Conservation (phyloP, 2,888 invertebrate species). For the Gnatocerus cornutus region DNA sequence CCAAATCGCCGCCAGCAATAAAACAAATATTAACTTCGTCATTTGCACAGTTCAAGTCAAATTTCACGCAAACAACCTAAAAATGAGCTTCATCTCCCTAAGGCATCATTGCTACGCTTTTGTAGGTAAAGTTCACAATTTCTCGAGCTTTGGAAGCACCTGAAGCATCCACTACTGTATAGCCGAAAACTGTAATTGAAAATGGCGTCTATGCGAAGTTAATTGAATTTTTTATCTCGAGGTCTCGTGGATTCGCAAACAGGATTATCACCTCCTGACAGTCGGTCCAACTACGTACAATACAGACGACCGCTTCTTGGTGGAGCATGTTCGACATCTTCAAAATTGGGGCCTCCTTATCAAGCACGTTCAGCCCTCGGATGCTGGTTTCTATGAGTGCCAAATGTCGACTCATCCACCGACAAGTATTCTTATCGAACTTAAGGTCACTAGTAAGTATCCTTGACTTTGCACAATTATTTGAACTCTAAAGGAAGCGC, state of each 20-base stretch:
- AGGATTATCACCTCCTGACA: conserved; percentile 80
- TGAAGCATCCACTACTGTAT: conserved; percentile 9
- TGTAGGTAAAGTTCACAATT: conserved; percentile 9
- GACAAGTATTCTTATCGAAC: conserved; percentile 82
- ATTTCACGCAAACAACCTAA: conserved; percentile 31
- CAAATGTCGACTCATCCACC: conserved; percentile 89
- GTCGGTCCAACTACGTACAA: conserved; percentile 81
- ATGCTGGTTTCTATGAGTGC: conserved; percentile 85
- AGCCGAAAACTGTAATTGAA: conserved; percentile 29
- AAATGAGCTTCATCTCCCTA: conserved; percentile 25
- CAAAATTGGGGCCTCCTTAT: conserved; percentile 80
- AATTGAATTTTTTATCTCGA: conserved; percentile 57
- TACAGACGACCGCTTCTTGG: conserved; percentile 79
- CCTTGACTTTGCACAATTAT: neutral
- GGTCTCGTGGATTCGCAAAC: conserved; percentile 83
- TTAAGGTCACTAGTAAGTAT: conserved; percentile 82
- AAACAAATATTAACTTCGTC: conserved; percentile 32
- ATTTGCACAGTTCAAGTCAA: conserved; percentile 29
- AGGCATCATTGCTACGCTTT: conserved; percentile 25
- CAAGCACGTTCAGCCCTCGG: conserved; percentile 81
- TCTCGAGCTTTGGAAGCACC: conserved; percentile 8
- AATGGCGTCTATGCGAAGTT: conserved; percentile 22
- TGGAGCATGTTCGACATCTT: conserved; percentile 77
- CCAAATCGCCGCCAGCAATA: conserved; percentile 19
- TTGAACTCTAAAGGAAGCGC: neutral